Evolutionary conservation across 1,140 invertebrate species (phyloP).

Genomic region (Cotesia chilonis): DNA sequence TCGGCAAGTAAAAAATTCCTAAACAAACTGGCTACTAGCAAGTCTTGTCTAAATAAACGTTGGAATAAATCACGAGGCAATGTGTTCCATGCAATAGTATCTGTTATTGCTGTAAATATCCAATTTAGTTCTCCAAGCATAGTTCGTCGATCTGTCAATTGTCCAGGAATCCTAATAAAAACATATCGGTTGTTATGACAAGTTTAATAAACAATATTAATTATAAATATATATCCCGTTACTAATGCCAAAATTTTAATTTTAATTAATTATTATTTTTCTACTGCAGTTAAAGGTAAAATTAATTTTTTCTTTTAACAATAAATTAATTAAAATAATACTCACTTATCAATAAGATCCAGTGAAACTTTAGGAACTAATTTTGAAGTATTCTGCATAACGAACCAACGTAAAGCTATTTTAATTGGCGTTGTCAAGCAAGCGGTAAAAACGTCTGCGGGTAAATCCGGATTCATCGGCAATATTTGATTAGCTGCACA

Average conservation of each 20-base stretch:
- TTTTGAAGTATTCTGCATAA: constrained; percentile 84
- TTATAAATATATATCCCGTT: not conserved
- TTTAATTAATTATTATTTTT: no score
- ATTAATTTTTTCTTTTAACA: no score
- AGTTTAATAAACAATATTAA: constrained; percentile 15
- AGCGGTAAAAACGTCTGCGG: constrained; percentile 98
- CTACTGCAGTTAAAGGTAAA: no score
- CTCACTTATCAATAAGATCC: constrained; percentile 90
- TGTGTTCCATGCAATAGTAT: constrained; percentile 99
- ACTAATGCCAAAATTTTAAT: no score
- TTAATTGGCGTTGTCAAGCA: constrained; percentile 98
- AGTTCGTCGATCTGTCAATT: constrained; percentile 92
- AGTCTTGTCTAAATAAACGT: constrained; percentile 95
- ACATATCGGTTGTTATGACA: constrained; percentile 26
- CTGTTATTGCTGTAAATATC: constrained; percentile 99
- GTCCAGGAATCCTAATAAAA: constrained; percentile 86
- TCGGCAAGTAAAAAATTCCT: constrained; percentile 97
- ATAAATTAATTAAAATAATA: constrained; percentile 39
- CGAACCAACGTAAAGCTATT: constrained; percentile 95
- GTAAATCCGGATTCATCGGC: constrained; percentile 97
- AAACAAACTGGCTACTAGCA: constrained; percentile 97
- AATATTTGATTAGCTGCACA: constrained; percentile 91
- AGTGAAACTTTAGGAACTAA: constrained; percentile 82
- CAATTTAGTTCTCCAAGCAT: constrained; percentile 99
- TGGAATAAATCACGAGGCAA: constrained; percentile 94